A percentile compares a stretch with the other conserved stretches of the same genome.
Evolutionary conservation across 1,140 invertebrate species (phyloP).

Genomic region (Drosophila tristis): DNA sequence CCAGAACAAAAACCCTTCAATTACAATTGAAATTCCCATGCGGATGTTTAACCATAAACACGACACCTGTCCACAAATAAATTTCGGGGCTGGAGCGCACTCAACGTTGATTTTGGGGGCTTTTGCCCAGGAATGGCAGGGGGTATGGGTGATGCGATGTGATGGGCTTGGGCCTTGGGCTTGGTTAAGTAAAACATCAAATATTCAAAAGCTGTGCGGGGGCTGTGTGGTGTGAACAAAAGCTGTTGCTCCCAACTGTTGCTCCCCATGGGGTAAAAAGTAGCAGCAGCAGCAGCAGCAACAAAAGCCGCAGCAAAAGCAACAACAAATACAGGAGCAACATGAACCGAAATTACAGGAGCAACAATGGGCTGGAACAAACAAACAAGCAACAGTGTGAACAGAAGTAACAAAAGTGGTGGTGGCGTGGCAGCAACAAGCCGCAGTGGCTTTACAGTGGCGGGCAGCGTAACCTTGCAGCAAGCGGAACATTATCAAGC

Average conservation of each 20-base stretch:
- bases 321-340: conserved; percentile 3
- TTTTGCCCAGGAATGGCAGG: too few species aligned
- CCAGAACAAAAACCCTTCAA: conserved; percentile 34
- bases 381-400: too few species aligned
- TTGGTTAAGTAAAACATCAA: conserved; percentile 36
- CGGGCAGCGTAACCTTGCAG: too few species aligned
- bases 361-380: too few species aligned
- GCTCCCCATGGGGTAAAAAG: conserved; percentile 12
- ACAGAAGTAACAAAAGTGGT: too few species aligned
- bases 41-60: conserved; percentile 49
- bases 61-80: conserved; percentile 49
- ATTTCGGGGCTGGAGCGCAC: conserved; percentile 11
- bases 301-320: not conserved
- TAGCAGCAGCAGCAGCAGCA: conserved; percentile 1
- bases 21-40: conserved; percentile 46
- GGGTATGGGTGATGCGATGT: too few species aligned
- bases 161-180: too few species aligned
- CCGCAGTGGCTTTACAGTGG: too few species aligned
- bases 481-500: too few species aligned
- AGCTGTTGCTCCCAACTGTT: conserved; percentile 21
- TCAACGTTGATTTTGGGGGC: conserved; percentile 24
- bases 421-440: too few species aligned
- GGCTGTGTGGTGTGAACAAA: conserved; percentile 10
- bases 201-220: conserved; percentile 39
- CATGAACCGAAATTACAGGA: too few species aligned